Evolutionary conservation across 1,140 invertebrate species (phyloP), one percentile per base, ranked within the genome.

Genomic region (Pogonognathellus flavescens): DNA sequence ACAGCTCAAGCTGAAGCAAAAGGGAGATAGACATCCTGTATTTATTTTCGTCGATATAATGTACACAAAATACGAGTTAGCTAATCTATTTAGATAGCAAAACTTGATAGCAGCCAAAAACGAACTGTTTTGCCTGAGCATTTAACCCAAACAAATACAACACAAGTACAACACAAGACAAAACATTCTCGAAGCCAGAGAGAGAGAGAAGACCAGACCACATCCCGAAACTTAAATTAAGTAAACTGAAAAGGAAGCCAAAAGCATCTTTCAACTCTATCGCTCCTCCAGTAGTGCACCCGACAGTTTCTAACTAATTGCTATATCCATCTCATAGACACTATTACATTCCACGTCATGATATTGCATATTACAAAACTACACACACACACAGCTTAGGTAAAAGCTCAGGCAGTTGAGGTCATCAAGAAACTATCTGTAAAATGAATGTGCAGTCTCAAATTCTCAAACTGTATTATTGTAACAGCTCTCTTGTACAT

Each of bases 151-250:
- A 20, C 62, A 66, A 66, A 66, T 66, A 13, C 18, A n/a, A 62
- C 18, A n/a, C 70, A 76, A 76, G 14, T 41, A 41, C 25, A 76
- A 50, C 25, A 50, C 11, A 49, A 76, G 31, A 76, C 70, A 76
- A 57, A 13, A 57, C 53, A 57, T 14, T 14, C 53, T 57, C 53
- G 1, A 13, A 76, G 31, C 31, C n/a, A 70, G 66, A 70, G 22
- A 41, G 55, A n/a, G 10, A 66, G 62, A 66, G 62, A 18, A 25
- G 22, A 66, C 22, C 22, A 66, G 62, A 66, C 62, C 62, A 25
- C 62, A 76, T 76, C 70, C 70, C 25, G 13, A 76, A 76, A 76
- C 70, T 76, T 76, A 76, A 76, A 76, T 76, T 76, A 76, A 76
- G 70, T 76, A 76, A 76, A 76, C 70, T 76, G 70, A 76, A 25